Evolutionary conservation across 1,140 invertebrate genomes (phyloP).

Genomic region (Mercenaria mercenaria): DNA sequence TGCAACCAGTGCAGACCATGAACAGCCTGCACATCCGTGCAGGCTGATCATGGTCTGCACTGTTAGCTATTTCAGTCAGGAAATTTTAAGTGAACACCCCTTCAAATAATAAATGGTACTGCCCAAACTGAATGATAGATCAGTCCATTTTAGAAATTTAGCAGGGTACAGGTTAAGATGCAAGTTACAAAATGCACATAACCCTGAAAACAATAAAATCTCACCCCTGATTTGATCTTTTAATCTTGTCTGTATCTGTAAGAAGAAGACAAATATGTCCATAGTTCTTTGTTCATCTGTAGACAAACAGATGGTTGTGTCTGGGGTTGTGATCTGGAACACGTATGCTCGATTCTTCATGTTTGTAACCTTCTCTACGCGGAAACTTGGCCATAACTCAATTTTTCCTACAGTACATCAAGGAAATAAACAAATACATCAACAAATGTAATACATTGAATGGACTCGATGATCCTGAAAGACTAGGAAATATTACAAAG

Average conservation of each 20-base stretch:
- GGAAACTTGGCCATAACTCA: slow-evolving; percentile 69
- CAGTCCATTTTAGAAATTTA: too few species aligned
- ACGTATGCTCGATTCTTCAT: slow-evolving; percentile 78
- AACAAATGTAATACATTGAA: background rate
- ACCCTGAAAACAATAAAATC: background rate
- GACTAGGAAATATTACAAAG: too few species aligned
- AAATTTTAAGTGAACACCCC: too few species aligned
- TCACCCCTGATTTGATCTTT: slow-evolving; percentile 79
- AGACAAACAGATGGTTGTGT: slow-evolving; percentile 80
- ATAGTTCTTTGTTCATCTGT: slow-evolving; percentile 77
- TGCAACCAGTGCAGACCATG: too few species aligned
- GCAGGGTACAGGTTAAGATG: too few species aligned
- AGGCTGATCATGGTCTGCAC: too few species aligned
- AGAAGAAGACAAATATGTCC: slow-evolving; percentile 81
- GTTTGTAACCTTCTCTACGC: slow-evolving; percentile 81
- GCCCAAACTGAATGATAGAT: too few species aligned
- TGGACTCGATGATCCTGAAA: too few species aligned
- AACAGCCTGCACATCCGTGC: too few species aligned
- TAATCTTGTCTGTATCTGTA: slow-evolving; percentile 78
- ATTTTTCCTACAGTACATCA: slow-evolving; percentile 71
- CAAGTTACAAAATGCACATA: too few species aligned
- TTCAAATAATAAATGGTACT: too few species aligned
- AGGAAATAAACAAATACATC: background rate
- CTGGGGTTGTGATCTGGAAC: slow-evolving; percentile 80
- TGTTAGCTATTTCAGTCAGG: too few species aligned